These are phyloP conservation scores for Macquaria ambigua DNA, from an alignment of 2,113 vertebrate species.

Conservation along the genomic window DNA sequence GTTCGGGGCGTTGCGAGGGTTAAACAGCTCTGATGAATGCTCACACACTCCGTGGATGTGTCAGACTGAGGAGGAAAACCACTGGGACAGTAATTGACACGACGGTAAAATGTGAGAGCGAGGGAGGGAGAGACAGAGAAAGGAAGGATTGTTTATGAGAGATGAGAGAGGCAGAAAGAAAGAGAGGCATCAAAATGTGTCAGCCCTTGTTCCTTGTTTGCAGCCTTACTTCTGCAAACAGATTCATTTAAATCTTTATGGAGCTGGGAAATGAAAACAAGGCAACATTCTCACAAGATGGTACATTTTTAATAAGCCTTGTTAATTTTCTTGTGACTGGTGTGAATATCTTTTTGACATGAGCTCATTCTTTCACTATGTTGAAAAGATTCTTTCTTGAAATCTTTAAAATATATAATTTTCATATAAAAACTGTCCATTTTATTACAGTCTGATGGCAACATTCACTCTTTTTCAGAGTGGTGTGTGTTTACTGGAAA, in stretches of 20 bases:
- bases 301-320: conserved; percentile 41
- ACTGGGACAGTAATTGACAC: conserved; percentile 66
- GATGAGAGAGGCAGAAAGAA: conserved; percentile 49
- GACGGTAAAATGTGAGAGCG: conserved; percentile 47
- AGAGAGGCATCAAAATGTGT: conserved; percentile 57
- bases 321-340: conserved; percentile 38
- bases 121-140: conserved; percentile 13
- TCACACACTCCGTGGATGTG: conserved; percentile 68
- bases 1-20: conserved; percentile 61
- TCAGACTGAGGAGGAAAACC: conserved; percentile 72
- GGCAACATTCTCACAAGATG: conserved; percentile 44
- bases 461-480: background rate
- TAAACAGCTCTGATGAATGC: conserved; percentile 74
- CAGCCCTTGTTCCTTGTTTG: conserved; percentile 50
- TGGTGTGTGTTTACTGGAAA: background rate
- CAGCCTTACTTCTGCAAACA: conserved; percentile 50
- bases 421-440: background rate
- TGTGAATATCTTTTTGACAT: conserved; percentile 24
- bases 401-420: conserved; percentile 8
- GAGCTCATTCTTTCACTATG: conserved; percentile 45
- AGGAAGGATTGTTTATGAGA: conserved; percentile 52
- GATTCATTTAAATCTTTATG: conserved; percentile 61
- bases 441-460: background rate
- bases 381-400: conserved; percentile 14
- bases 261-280: conserved; percentile 52